A percentile compares a stretch with the other conserved stretches of the same genome.
Conservation (phyloP, 2,888 invertebrate genomes). For the Tinea trinotella region DNA sequence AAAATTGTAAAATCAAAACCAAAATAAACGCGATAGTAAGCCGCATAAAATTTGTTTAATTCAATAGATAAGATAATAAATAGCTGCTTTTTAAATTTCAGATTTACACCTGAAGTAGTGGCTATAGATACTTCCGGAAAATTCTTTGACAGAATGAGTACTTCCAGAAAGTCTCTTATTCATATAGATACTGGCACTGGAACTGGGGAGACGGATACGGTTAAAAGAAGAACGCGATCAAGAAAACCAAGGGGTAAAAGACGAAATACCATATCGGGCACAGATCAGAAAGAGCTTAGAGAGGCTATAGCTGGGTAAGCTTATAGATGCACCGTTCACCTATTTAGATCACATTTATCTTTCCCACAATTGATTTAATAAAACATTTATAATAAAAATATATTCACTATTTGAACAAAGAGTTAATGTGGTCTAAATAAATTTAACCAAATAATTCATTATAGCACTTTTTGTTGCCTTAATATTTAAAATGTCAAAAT, state of each 20-base stretch:
- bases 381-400: not conserved
- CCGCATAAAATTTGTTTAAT: too few relatives aligned
- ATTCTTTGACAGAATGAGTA: constrained; percentile 91
- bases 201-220: constrained; percentile 70
- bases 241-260: constrained; percentile 86
- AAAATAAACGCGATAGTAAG: too few relatives aligned
- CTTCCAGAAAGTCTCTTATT: constrained; percentile 84
- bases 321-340: constrained; percentile 61
- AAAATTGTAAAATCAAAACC: too few relatives aligned
- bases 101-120: constrained; percentile 90
- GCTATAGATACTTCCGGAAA: constrained; percentile 91
- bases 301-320: constrained; percentile 89
- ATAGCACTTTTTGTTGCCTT: constrained; percentile 13
- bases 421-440: constrained; percentile 7
- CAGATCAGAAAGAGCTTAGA: constrained; percentile 90
- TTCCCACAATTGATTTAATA: not conserved
- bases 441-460: constrained; percentile 6
- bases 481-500: constrained; percentile 30
- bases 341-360: constrained; percentile 50
- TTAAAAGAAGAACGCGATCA: constrained; percentile 79
- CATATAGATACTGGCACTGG: constrained; percentile 63
- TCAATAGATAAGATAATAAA: too few relatives aligned
- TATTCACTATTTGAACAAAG: not conserved
- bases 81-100: constrained; percentile 50
- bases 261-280: constrained; percentile 92